phyloP scores from a whole-genome alignment of 2,797 vertebrate genomes.

The Lerista edwardsae region DNA sequence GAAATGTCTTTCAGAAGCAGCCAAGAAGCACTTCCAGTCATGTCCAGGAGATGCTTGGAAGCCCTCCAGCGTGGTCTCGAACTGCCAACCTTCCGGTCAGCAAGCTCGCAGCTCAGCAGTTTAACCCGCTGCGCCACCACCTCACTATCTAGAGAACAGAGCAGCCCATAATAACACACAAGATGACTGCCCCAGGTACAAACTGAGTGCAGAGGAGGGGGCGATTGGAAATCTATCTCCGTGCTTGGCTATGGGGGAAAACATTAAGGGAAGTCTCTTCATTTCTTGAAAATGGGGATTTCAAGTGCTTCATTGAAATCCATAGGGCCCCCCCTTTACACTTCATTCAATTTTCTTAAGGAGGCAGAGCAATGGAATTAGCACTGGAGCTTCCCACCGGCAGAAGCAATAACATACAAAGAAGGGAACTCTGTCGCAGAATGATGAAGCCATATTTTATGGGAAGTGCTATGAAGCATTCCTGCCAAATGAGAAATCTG shows the following conservation, averaged over 20 bases:
- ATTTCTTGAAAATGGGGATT: neutral
- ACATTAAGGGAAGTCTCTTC: neutral
- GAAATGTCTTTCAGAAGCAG: too few relatives aligned
- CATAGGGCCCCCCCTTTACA: neutral
- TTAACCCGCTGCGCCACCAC: too few relatives aligned
- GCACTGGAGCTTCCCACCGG: slow-evolving; percentile 40
- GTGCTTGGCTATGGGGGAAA: neutral
- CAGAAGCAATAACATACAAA: slow-evolving; percentile 38
- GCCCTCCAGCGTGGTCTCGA: too few relatives aligned
- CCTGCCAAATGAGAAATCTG: slow-evolving; percentile 64
- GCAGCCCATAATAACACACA: neutral
- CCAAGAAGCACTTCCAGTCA: too few relatives aligned
- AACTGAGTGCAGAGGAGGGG: neutral
- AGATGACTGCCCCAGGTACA: neutral
- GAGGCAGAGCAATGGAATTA: slow-evolving; percentile 41
- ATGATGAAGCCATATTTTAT: slow-evolving; percentile 54
- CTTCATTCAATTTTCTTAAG: slow-evolving; percentile 43
- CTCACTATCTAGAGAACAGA: neutral
- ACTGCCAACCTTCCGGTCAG: too few relatives aligned
- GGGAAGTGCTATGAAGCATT: slow-evolving; percentile 43
- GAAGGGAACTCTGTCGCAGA: slow-evolving; percentile 28
- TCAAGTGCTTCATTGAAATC: neutral
- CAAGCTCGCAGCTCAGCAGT: too few relatives aligned
- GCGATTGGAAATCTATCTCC: neutral
- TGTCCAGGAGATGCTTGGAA: too few relatives aligned